phyloP scores from a whole-genome alignment of 1,140 invertebrate genomes.

The Drosophila elegans region DNA sequence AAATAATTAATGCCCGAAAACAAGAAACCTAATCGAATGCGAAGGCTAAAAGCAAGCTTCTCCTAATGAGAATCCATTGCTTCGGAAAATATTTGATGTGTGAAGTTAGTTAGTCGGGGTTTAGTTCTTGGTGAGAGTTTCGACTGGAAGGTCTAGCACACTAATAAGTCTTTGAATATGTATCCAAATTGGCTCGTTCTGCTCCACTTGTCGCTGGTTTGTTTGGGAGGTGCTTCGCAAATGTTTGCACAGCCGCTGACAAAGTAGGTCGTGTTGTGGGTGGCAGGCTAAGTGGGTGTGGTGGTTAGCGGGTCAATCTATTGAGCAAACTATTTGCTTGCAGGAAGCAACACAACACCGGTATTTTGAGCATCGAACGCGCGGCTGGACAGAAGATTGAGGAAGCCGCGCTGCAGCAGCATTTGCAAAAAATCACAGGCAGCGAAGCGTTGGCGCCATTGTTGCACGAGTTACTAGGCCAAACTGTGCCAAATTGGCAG shows the following conservation, averaged over 20 bases:
- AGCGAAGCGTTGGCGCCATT: conserved; percentile 66
- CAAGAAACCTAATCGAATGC: conserved; percentile 48
- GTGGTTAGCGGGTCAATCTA: conserved; percentile 53
- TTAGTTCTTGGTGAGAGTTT: conserved; percentile 30
- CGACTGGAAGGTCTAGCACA: conserved; percentile 23
- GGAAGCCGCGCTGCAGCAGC: conserved; percentile 43
- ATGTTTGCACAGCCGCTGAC: conserved; percentile 67
- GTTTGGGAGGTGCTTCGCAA: conserved; percentile 41
- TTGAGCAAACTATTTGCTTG: conserved; percentile 56
- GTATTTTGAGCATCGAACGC: conserved; percentile 41
- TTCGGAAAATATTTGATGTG: conserved; percentile 23
- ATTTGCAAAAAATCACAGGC: conserved; percentile 60
- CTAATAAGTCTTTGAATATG: conserved; percentile 44
- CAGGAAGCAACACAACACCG: conserved; percentile 22
- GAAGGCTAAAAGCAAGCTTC: conserved; percentile 9
- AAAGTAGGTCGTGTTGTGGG: conserved; percentile 63
- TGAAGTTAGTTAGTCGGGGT: conserved; percentile 33
- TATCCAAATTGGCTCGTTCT: conserved; percentile 48
- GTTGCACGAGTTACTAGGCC: conserved; percentile 65
- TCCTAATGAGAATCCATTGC: conserved; percentile 17
- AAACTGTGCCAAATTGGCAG: conserved; percentile 77
- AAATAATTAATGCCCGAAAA: conserved; percentile 59
- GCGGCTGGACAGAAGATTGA: conserved; percentile 51
- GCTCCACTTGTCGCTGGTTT: conserved; percentile 21
- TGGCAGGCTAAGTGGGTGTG: not conserved